Evolutionary conservation across 2,888 invertebrate species (phyloP), one percentile per base, ranked within the genome.

Genomic region (Erebia palarica): DNA sequence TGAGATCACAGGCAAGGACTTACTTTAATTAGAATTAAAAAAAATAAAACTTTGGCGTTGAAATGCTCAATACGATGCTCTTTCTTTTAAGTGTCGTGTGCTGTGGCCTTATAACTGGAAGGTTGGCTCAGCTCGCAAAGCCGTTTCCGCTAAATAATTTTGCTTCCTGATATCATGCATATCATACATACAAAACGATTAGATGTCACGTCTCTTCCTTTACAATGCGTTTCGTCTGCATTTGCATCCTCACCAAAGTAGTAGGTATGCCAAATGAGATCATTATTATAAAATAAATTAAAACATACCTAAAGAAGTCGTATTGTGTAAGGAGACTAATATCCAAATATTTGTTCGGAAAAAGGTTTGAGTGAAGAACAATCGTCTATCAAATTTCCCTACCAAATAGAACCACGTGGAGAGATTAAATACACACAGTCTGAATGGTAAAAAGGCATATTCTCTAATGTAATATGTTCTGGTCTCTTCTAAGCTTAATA

Each of bases 381-480:
- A 69, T 75, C 74, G 71, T 74, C 73, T 69, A 74, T 75, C 74
- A 75, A 73, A 70, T 75, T 61, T 68, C 57, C 67, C 66, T 59
- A 59, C 63, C 53, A 71, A 71, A 73, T 67, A 69, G 69, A 61
- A 71, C 36, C 44, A 69, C 69, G 70, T 65, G 74, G 69, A 70
- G 49, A 72, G 72, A 64, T 68, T 63, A 58, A 18, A 42, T 53
- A 49, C 69, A 71, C 68, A 71, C 70, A 65, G 16, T 67, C 55
- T 13, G 68, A 49, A 67, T 66, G 51, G 5, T 51, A 51, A n/a
- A 51, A 51, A 44, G 44, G 11, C 44, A 11, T 44, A 71, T 14
- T 16, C 47, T 18, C 11, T 47, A 47, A 61, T 44, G 16, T 61
- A 7, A 61, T 61, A 18, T 61, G 13, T 11, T 47, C 42, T 59